Evolutionary conservation across 2,888 invertebrate species (phyloP).

Genomic region (Pyrgus malvae): DNA sequence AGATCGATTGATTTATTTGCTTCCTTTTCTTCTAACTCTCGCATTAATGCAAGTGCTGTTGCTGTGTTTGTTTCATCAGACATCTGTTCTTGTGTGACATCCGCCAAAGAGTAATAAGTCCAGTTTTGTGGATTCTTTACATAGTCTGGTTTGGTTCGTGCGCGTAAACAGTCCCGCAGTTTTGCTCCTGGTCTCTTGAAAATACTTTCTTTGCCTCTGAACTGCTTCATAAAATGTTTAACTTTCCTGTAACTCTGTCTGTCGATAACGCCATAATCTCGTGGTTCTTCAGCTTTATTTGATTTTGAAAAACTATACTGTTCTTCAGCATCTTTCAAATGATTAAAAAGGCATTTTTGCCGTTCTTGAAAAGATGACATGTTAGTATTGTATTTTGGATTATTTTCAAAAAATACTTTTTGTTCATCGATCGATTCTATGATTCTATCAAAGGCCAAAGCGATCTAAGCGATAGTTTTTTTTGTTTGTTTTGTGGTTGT

Average conservation of each 20-base stretch:
- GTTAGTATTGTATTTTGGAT: slow-evolving; percentile 7
- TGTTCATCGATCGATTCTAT: too few relatives aligned
- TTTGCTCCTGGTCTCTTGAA: slow-evolving; percentile 88
- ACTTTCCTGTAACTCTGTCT: slow-evolving; percentile 60
- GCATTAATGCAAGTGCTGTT: slow-evolving; percentile 89
- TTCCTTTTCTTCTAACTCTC: slow-evolving; percentile 83
- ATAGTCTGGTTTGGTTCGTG: slow-evolving; percentile 66
- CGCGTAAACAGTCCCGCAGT: slow-evolving; percentile 79
- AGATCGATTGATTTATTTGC: slow-evolving; percentile 36
- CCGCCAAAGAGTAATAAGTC: slow-evolving; percentile 89
- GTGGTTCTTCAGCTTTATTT: slow-evolving; percentile 52
- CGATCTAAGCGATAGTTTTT: too few relatives aligned
- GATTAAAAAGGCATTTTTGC: slow-evolving; percentile 86
- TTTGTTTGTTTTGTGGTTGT: too few relatives aligned
- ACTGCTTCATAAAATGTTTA: slow-evolving; percentile 81
- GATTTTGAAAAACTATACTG: slow-evolving; percentile 64
- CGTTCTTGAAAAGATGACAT: slow-evolving; percentile 81
- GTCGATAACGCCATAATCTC: slow-evolving; percentile 58
- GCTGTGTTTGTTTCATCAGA: slow-evolving; percentile 89
- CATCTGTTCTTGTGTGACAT: slow-evolving; percentile 88
- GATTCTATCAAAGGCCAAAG: too few relatives aligned
- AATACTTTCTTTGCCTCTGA: slow-evolving; percentile 88
- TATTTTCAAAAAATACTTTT: neutral
- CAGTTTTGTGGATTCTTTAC: slow-evolving; percentile 90
- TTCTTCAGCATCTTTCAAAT: slow-evolving; percentile 84